Evolutionary conservation across 2,888 invertebrate genomes (phyloP), one percentile per base, ranked within the genome.

Genomic region (Eumerus sabulonum): DNA sequence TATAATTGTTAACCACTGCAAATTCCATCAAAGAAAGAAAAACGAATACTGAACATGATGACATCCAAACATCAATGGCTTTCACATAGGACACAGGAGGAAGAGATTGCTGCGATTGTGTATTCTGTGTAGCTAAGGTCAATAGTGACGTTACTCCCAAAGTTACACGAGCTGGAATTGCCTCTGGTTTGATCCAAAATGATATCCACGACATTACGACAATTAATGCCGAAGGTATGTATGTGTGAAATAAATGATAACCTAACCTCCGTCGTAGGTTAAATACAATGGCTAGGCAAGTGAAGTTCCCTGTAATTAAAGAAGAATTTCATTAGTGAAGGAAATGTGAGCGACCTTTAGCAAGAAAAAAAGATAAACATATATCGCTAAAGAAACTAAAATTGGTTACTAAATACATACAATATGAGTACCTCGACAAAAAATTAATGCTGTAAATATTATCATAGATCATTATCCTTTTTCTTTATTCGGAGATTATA

Each of bases 191-290:
- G 85, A 97, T 96, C 97, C 97, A 97, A 90, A 97, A 97, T 0
- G 97, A 96, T 83, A 97, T 96, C 97, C 97, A 97, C 76, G 96
- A 96, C 95, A 97, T 96, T 70, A 97, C 96, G 50, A 97, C 97
- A 86, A 97, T 97, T 82, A 97, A 91, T 0, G 96, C 96, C 1
- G 96, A 96, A 0, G 96, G 96, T 84, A 96, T 96, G 88, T 97
- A 97, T 0, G 96, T 96, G 89, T 97, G 96, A 88, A 97, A 96
- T 60, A 97, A 91, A 87, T 96, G 96, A 89, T 96, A 97, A 13
- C 96, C 96, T 16, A 97, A 90, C 0, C 96, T 92, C 3, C 97
- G 91, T 47, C 93, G 92, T 67, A 97, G 90, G 87, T 94, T 95
- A 89, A 97, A 96, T 54, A 96, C 95, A 38, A 96, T 93, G n/a